These are phyloP conservation scores for Drosophila obscura DNA, from an alignment of 1,140 invertebrate genomes.

Conservation along the genomic window DNA sequence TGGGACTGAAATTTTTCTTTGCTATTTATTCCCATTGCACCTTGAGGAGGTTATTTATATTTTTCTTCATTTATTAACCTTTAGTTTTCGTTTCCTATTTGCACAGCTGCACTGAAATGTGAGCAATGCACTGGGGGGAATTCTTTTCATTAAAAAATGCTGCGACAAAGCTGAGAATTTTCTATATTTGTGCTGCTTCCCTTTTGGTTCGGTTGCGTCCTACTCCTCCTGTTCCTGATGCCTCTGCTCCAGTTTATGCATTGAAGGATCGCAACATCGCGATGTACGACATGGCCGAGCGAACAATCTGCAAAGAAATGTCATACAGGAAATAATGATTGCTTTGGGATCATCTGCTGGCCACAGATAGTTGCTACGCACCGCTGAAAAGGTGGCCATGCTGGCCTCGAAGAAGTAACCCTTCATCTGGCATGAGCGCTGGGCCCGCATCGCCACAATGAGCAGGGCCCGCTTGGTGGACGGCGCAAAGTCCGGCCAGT, in stretches of 20 bases:
- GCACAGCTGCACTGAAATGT: no score
- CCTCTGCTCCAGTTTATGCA: conserved; percentile 14
- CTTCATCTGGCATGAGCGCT: conserved; percentile 58
- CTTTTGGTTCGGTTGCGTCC: neutral
- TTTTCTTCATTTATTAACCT: no score
- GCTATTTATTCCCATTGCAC: no score
- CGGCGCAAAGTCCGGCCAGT: conserved; percentile 54
- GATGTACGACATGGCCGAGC: conserved; percentile 66
- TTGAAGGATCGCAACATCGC: conserved; percentile 74
- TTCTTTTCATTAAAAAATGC: no score
- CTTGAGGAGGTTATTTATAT: no score
- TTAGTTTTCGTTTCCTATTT: no score
- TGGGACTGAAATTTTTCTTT: no score
- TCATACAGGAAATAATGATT: neutral
- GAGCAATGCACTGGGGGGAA: no score
- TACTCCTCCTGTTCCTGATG: neutral
- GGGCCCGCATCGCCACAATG: conserved; percentile 55
- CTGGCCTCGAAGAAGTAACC: conserved; percentile 71
- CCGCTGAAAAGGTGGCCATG: conserved; percentile 69
- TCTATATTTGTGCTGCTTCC: no score
- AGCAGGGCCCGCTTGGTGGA: conserved; percentile 45
- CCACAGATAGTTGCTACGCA: conserved; percentile 7
- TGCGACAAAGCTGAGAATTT: no score
- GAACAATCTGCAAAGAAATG: conserved; percentile 51
- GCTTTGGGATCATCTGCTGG: neutral